Conservation (phyloP, 2,888 invertebrate species). For the Miltochrista miniata region DNA sequence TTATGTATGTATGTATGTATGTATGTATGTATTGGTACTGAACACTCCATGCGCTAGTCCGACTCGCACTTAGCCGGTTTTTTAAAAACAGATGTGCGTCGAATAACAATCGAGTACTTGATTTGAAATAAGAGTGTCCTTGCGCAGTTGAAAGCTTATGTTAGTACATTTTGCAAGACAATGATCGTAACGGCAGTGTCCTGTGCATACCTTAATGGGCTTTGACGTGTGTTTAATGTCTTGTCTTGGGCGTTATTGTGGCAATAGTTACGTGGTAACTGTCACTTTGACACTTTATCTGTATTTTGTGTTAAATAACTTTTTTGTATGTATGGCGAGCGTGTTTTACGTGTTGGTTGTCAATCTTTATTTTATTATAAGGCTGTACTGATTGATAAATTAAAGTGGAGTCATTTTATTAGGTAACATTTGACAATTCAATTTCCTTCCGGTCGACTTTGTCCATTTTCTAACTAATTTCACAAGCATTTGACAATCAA, state of each 20-base stretch:
- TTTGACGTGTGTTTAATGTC: conserved; percentile 35
- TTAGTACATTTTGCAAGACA: conserved; percentile 66
- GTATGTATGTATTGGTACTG: too few species aligned
- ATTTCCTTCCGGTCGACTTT: too few species aligned
- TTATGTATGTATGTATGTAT: too few species aligned
- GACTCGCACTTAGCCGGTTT: too few species aligned
- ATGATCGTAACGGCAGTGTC: conserved; percentile 58
- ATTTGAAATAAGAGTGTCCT: conserved; percentile 62
- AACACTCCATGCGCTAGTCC: too few species aligned
- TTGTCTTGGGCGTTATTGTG: conserved; percentile 30
- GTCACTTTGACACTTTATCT: conserved; percentile 20
- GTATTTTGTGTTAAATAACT: conserved; percentile 24
- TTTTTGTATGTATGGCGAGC: conserved; percentile 18
- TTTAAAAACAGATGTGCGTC: conserved; percentile 30
- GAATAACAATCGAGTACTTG: conserved; percentile 45
- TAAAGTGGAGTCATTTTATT: too few species aligned
- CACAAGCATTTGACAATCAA: too few species aligned
- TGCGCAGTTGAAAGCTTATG: conserved; percentile 59
- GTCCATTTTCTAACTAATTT: too few species aligned
- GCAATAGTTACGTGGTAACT: conserved; percentile 39
- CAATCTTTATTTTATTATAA: conserved; percentile 17
- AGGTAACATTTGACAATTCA: too few species aligned
- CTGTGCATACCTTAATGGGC: conserved; percentile 53
- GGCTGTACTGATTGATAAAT: too few species aligned
- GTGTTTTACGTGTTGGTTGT: conserved; percentile 17